These are phyloP conservation scores for Psephotus haematonotus DNA, from an alignment of 2,113 vertebrate species.

Conservation along the genomic window DNA sequence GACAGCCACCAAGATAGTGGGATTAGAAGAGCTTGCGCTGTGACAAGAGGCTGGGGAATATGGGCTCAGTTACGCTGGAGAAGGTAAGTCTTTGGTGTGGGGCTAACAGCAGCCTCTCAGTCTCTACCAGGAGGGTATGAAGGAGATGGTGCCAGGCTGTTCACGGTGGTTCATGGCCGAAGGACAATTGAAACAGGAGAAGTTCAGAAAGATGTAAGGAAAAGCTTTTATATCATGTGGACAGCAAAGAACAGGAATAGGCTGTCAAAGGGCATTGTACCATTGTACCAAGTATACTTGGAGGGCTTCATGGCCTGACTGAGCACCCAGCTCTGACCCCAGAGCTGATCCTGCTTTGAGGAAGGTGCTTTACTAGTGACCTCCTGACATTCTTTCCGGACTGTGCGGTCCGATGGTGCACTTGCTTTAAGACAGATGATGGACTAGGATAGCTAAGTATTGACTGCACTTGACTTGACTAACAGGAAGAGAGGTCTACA, in stretches of 20 bases:
- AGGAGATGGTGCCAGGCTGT: neutral
- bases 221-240: neutral
- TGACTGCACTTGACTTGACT: neutral
- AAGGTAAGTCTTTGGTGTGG: neutral
- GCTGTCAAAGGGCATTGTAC: neutral
- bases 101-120: neutral
- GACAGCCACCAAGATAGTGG: neutral
- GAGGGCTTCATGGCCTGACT: neutral
- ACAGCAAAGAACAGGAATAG: neutral
- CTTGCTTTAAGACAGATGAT: neutral
- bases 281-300: neutral
- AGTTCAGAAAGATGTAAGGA: neutral
- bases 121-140: neutral
- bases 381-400: neutral
- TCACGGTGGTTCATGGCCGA: rapidly evolving
- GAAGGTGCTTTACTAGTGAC: neutral
- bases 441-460: neutral
- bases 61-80: neutral
- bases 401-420: neutral
- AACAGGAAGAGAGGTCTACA: neutral
- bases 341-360: neutral
- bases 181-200: neutral
- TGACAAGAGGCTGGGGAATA: neutral
- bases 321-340: neutral
- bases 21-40: neutral